Base-by-base conservation (phyloP, 2,797 vertebrate genomes). In the Dromococcyx pavoninus region DNA sequence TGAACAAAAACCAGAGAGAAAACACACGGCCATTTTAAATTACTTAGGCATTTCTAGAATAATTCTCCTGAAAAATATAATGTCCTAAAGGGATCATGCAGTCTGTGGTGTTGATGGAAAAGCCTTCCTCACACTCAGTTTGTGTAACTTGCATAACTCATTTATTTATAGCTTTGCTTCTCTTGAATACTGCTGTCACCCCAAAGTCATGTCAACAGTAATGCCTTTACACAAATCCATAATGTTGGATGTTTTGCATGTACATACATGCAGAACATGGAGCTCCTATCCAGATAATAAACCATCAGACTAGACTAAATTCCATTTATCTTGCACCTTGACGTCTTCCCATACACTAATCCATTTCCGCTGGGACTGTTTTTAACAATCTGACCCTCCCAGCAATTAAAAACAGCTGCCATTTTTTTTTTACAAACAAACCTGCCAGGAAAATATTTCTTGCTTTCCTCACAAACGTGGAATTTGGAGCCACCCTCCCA, bases 391-490 rank as follows among this genome's bases (percentile, higher is more conserved):
- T 92, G 88, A 89, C 92, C 85, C 89, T 95, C 95, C 95, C 89
- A 95, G 92, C 92, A 93, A 89, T 96, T 96, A 95, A 93, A 90
- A 93, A 70, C 95, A 95, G 91, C 87, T 97, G 92, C 82, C 87
- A 32, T 87, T 88, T 93, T 91, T 87, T 93, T 91, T 87, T 82
- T n/a, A n/a, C n/a, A 46, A 83, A 91, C 54, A 83, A 95, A 96
- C 84, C 81, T 95, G 94, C 96, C 96, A 96, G 94, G 94, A 97
- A 97, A 96, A 93, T 92, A 92, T 97, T 96, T 96, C 94, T 97
- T 97, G 82, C 93, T 96, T 96, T 94, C 90, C 94, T 97, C 95
- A 95, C 90, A 93, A 96, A 94, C 5, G 58, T 96, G 96, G 93
- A 96, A 96, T 96, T 94, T 84, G 80, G 85, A 95, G 85, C 84